Conservation (phyloP, 2,113 vertebrate genomes). For the Antechinus flavipes region DNA sequence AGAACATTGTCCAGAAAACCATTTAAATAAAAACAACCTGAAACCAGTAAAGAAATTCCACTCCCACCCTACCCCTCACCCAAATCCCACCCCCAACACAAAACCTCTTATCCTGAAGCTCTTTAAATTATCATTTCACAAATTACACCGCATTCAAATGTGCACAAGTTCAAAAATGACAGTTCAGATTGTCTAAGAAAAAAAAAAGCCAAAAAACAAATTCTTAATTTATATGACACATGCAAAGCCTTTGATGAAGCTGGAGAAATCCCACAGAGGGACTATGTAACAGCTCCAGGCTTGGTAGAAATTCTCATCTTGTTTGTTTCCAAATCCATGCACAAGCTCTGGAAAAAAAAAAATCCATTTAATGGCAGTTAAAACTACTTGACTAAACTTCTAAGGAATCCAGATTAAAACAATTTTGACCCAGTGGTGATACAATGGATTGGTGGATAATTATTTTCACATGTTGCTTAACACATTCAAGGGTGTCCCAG, state of each 20-base stretch:
- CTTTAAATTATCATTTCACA: slow-evolving; percentile 74
- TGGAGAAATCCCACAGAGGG: slow-evolving; percentile 37
- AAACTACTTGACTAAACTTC: slow-evolving; percentile 12
- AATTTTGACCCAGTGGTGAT: slow-evolving; percentile 7
- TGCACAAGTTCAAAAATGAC: slow-evolving; percentile 54
- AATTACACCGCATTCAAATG: slow-evolving; percentile 53
- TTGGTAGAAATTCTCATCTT: not conserved
- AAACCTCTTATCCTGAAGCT: slow-evolving; percentile 45
- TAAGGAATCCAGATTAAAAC: slow-evolving; percentile 25
- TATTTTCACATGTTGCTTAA: slow-evolving; percentile 1
- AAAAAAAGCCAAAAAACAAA: slow-evolving; percentile 26
- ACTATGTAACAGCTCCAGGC: not conserved
- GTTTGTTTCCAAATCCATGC: slow-evolving; percentile 36
- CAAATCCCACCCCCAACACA: slow-evolving; percentile 49
- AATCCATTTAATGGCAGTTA: not conserved
- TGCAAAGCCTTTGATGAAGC: slow-evolving; percentile 36
- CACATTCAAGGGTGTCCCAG: slow-evolving; percentile 22
- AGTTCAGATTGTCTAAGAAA: slow-evolving; percentile 65
- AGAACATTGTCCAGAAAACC: slow-evolving; percentile 56
- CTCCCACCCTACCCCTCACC: slow-evolving; percentile 43
- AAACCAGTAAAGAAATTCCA: slow-evolving; percentile 51
- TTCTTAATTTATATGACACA: slow-evolving; percentile 52
- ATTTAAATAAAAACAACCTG: slow-evolving; percentile 72
- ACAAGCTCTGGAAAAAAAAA: not conserved
- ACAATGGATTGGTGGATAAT: not conserved